Conservation (phyloP, 2,797 vertebrate species). For the Mormyrus proboscirostris region DNA sequence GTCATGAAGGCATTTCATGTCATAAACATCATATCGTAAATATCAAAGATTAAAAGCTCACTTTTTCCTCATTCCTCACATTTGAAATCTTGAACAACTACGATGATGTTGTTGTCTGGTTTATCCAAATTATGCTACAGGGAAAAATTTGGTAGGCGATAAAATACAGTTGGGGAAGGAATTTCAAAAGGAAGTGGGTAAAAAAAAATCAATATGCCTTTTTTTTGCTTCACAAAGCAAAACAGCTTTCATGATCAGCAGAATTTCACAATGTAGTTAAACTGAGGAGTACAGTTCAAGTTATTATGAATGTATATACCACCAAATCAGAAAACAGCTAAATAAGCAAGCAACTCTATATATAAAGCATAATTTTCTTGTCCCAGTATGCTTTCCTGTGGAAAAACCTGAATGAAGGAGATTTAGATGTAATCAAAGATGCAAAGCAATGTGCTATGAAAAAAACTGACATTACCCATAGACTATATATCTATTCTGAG, state of each 20-base stretch:
- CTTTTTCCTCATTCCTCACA: background rate
- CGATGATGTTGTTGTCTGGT: background rate
- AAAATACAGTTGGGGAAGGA: background rate
- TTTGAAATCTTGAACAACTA: background rate
- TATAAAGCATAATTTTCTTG: background rate
- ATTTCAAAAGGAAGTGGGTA: background rate
- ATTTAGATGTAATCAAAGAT: background rate
- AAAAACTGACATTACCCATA: background rate
- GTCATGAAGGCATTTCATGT: background rate
- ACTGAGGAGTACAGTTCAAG: background rate
- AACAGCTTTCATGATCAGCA: background rate
- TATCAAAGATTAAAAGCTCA: background rate
- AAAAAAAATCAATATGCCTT: background rate
- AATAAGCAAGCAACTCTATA: background rate
- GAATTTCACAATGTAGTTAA: background rate
- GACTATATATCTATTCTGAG: background rate
- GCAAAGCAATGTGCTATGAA: background rate
- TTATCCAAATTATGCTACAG: background rate
- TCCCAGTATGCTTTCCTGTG: background rate
- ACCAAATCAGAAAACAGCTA: background rate
- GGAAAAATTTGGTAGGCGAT: background rate
- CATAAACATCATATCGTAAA: background rate
- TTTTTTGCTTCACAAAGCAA: background rate
- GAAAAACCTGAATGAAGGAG: background rate
- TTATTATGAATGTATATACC: constrained; percentile 1